phyloP scores from a whole-genome alignment of 2,113 vertebrate species.

The Noctilio leporinus region DNA sequence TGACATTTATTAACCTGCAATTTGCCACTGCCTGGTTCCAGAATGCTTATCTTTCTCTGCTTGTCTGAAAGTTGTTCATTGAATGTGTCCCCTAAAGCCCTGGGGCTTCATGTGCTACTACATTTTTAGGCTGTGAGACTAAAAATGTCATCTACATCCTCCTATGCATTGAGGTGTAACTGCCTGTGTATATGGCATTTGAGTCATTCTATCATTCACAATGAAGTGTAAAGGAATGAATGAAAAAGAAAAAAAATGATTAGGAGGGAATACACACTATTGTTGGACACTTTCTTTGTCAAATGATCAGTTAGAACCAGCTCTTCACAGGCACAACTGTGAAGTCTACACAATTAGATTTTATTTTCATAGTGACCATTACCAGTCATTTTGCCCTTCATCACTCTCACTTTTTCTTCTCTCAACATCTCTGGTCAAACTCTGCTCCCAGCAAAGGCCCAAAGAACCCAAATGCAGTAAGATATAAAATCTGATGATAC shows the following conservation, averaged over 20 bases:
- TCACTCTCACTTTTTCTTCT: neutral
- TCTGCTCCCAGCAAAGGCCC: neutral
- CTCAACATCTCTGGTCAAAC: neutral
- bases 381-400: neutral
- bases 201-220: neutral
- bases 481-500: neutral
- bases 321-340: neutral
- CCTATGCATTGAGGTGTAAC: neutral
- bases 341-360: neutral
- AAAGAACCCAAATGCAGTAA: neutral
- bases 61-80: neutral
- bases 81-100: neutral
- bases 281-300: neutral
- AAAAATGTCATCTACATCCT: neutral
- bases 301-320: neutral
- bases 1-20: neutral
- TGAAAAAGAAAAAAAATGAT: neutral
- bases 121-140: neutral
- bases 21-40: neutral
- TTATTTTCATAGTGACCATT: neutral
- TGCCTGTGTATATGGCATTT: neutral
- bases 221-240: neutral
- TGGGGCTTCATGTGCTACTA: neutral
- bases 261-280: neutral
- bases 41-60: conserved; percentile 7